Evolutionary conservation across 1,140 invertebrate genomes (phyloP), one percentile per base, ranked within the genome.

Genomic region (Drosophila pruinosa): DNA sequence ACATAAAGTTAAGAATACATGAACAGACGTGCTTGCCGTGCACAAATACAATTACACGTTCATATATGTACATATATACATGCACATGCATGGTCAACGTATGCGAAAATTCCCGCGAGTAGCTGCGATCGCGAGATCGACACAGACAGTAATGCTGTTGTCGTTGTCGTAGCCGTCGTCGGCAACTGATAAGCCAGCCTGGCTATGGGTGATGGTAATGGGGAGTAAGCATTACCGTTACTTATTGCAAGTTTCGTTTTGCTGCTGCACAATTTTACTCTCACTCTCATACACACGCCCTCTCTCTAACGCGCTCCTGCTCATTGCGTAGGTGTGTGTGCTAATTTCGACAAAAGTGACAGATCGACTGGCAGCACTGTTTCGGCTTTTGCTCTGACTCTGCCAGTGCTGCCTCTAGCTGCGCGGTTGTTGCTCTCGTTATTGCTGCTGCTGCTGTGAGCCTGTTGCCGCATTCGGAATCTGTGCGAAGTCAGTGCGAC

Each of bases 401-500:
- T 22, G 19, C 5, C 12, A n/a, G 8, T 45, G 14, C 17, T 38
- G 59, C 59, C 17, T 10, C 39, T 14, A 1, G 15, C 39, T 41
- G 15, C 10, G 39, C 19, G 8, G 8, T 12, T 4, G 17, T 10
- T 12, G 22, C 15, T 43, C 3, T 21, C 12, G 17, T 12, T 24
- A 2, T 15, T 5, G 41, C 19, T 45, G 8, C 17, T 4, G 17
- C 5, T 38, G 39, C 15, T 19, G 24, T 12, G 26, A 17, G 19
- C 56, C 26, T 24, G 15, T 45, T 22, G 21, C 17, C 36, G 61
- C 50, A 43, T 15, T 47, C 19, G 36, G 7, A 45, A 24, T 15
- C 4, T 21, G 24, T 26, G 52, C 36, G 6, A 4, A 24, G 38
- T 38, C 74, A 81, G 78, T 81, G 58, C 45, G 70, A 70, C 45